Evolutionary conservation across 53 echinoderm and acorn worm species (phyloP).

Genomic region (Stichopus horrens): DNA sequence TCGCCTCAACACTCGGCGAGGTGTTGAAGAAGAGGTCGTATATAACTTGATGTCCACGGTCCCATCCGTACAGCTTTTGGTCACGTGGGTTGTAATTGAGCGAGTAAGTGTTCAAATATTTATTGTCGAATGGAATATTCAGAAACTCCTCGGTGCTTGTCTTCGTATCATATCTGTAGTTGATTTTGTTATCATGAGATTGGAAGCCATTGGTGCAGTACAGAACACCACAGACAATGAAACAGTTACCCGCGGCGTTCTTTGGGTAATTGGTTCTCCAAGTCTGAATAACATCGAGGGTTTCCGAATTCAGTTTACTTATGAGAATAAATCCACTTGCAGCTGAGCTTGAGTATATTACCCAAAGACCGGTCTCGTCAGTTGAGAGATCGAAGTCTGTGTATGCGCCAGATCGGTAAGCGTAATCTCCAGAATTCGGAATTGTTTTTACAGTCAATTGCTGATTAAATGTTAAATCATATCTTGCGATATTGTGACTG

Average conservation of each 20-base stretch:
- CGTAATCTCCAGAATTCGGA: constrained; percentile 26
- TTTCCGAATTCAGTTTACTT: constrained; percentile 57
- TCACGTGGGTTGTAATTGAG: constrained; percentile 70
- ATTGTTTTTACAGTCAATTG: neutral
- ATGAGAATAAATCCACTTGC: constrained; percentile 44
- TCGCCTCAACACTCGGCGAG: no score
- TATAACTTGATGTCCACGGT: constrained; percentile 70
- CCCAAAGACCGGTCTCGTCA: constrained; percentile 69
- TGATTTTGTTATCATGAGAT: constrained; percentile 26
- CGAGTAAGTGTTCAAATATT: constrained; percentile 58
- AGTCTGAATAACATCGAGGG: constrained; percentile 51
- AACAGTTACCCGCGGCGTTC: constrained; percentile 61
- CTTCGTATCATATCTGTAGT: constrained; percentile 56
- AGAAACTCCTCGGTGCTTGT: constrained; percentile 41
- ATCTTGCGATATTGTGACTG: constrained; percentile 9
- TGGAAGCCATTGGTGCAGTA: constrained; percentile 59
- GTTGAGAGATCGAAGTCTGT: constrained; percentile 57
- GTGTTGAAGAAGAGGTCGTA: constrained; percentile 58
- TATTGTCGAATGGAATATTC: constrained; percentile 65
- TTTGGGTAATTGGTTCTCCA: constrained; percentile 58
- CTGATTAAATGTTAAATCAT: neutral
- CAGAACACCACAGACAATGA: constrained; percentile 59
- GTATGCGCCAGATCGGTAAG: neutral
- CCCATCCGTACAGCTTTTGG: constrained; percentile 76
- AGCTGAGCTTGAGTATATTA: constrained; percentile 49